These are phyloP conservation scores for Baronia brevicornis DNA, from an alignment of 2,888 invertebrate genomes.

Conservation along the genomic window DNA sequence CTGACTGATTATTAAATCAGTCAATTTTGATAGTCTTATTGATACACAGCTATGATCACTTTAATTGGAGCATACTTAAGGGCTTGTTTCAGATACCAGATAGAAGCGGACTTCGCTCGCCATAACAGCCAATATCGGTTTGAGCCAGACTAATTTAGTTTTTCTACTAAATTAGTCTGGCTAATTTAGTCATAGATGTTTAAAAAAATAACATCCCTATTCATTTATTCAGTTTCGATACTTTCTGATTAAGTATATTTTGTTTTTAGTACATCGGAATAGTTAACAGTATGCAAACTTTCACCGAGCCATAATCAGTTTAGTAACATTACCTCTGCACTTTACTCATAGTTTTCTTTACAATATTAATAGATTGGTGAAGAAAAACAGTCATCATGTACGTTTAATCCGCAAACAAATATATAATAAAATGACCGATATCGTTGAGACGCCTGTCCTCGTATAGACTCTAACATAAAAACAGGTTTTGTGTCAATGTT, in stretches of 20 bases:
- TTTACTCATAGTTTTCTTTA: neutral
- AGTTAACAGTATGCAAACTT: constrained; percentile 2
- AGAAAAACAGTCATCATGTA: neutral
- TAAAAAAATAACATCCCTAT: neutral
- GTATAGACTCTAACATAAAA: constrained; percentile 14
- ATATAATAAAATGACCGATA: neutral
- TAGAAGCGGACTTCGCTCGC: too few species aligned
- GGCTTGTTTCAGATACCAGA: too few species aligned
- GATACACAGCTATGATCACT: too few species aligned
- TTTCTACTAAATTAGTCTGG: too few species aligned
- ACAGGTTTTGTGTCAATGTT: constrained; percentile 2
- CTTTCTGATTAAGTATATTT: neutral
- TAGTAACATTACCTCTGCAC: neutral
- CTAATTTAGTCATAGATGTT: too few species aligned
- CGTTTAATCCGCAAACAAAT: neutral
- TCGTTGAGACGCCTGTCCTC: constrained; percentile 3
- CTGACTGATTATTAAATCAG: too few species aligned
- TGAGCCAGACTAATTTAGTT: too few species aligned
- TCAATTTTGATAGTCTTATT: too few species aligned
- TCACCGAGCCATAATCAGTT: neutral
- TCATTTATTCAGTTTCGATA: neutral
- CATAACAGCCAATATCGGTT: too few species aligned
- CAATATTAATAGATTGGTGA: neutral
- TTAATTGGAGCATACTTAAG: too few species aligned
- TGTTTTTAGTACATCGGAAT: too few species aligned